Evolutionary conservation across 2,888 invertebrate species (phyloP).

Genomic region (Nemurella pictetii): DNA sequence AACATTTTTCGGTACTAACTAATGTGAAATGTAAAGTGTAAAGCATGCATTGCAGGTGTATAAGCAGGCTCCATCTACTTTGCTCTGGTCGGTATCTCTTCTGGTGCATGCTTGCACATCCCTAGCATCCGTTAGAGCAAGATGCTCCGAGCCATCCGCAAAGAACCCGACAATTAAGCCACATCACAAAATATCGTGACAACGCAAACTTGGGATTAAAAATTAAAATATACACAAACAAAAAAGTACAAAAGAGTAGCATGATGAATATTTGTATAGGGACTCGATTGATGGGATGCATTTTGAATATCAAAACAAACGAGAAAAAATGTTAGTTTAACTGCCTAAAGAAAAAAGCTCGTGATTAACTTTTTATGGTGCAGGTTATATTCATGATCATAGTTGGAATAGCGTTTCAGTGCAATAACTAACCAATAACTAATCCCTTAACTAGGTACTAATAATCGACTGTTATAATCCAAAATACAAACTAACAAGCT

Average conservation of each 20-base stretch:
- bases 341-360: conserved; percentile 9
- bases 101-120: too few relatives aligned
- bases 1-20: too few relatives aligned
- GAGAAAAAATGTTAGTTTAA: not conserved
- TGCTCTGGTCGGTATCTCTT: too few relatives aligned
- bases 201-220: conserved; percentile 16
- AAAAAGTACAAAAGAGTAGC: not conserved
- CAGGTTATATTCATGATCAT: not conserved
- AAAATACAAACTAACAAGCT: not conserved
- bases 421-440: not conserved
- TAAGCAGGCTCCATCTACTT: too few relatives aligned
- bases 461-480: not conserved
- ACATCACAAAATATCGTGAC: conserved; percentile 17
- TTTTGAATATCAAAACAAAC: not conserved
- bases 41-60: too few relatives aligned
- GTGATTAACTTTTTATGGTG: not conserved
- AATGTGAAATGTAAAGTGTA: too few relatives aligned
- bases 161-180: not conserved
- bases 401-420: not conserved
- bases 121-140: too few relatives aligned
- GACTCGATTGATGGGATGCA: not conserved
- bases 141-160: not conserved
- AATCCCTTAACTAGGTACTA: not conserved
- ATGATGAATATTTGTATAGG: not conserved
- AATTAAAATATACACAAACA: not conserved